These are phyloP conservation scores for Andrena bicolor DNA, from an alignment of 2,888 invertebrate genomes.

Conservation along the genomic window DNA sequence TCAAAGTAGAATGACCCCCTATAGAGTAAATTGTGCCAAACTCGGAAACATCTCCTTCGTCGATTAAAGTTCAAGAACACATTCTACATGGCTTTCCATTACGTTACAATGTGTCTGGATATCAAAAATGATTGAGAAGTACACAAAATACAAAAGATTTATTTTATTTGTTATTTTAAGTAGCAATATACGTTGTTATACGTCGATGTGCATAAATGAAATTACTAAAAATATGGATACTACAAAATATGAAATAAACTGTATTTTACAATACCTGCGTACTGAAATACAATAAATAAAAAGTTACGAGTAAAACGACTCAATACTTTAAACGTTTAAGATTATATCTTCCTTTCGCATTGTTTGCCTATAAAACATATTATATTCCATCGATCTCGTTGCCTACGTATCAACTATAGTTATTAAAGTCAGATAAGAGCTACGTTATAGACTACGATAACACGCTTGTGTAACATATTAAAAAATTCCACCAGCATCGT, in stretches of 20 bases:
- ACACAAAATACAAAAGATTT: conserved; percentile 57
- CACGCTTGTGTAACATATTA: neutral
- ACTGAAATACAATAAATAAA: conserved; percentile 53
- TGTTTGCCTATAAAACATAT: conserved; percentile 44
- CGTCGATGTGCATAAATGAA: conserved; percentile 33
- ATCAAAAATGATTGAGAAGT: conserved; percentile 28
- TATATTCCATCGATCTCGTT: conserved; percentile 34
- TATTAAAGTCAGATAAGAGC: conserved; percentile 34
- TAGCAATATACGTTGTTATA: conserved; percentile 57
- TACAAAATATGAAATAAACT: conserved; percentile 44
- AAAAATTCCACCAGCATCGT: conserved; percentile 6
- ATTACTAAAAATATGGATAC: conserved; percentile 35
- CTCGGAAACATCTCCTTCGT: neutral
- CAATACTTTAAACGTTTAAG: conserved; percentile 39
- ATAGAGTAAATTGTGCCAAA: conserved; percentile 1
- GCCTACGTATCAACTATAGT: conserved; percentile 37
- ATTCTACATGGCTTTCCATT: neutral
- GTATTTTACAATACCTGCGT: conserved; percentile 43
- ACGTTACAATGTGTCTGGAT: conserved; percentile 17
- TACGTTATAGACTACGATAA: conserved; percentile 40
- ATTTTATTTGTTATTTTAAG: conserved; percentile 55
- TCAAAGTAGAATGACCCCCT: neutral
- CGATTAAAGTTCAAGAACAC: neutral
- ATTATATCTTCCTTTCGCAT: conserved; percentile 10
- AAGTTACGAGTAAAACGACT: conserved; percentile 37